phyloP scores from a whole-genome alignment of 2,113 vertebrate species.

The Thalassoma bifasciatum region DNA sequence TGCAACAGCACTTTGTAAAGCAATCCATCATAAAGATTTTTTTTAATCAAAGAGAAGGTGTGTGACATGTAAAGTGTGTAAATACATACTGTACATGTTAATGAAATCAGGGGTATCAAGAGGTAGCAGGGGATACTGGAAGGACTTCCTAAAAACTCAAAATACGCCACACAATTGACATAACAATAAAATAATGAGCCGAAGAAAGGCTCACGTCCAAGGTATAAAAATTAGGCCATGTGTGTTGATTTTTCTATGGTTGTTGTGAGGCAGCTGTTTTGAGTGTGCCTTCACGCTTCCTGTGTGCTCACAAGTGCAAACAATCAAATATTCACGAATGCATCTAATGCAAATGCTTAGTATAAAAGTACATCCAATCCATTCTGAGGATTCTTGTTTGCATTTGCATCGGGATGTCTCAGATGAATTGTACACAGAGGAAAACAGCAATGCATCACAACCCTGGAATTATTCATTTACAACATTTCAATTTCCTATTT shows the following conservation, averaged over 20 bases:
- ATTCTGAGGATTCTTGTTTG: conserved; percentile 58
- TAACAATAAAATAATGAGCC: not conserved
- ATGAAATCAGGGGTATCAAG: not conserved
- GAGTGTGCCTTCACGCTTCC: conserved; percentile 12
- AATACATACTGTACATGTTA: not conserved
- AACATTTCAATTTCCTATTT: conserved; percentile 16
- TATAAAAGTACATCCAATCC: conserved; percentile 69
- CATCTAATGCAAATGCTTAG: conserved; percentile 73
- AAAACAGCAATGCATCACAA: conserved; percentile 44
- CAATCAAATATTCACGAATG: conserved; percentile 71
- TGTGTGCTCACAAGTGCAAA: conserved; percentile 47
- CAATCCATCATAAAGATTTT: too few relatives aligned
- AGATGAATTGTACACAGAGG: conserved; percentile 44
- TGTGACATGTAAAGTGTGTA: too few relatives aligned
- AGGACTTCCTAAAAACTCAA: not conserved
- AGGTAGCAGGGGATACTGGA: not conserved
- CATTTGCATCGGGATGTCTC: conserved; percentile 58
- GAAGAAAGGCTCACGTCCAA: too few relatives aligned
- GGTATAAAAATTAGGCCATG: too few relatives aligned
- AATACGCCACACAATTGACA: not conserved
- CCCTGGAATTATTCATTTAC: conserved; percentile 30
- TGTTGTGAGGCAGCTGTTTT: not conserved
- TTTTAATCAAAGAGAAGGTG: too few relatives aligned
- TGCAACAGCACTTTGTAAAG: too few relatives aligned
- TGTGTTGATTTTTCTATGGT: not conserved